Percentiles rank a stretch among this genome's conserved stretches.
phyloP scores from a whole-genome alignment of 2,113 vertebrate genomes.

The Thymallus thymallus region DNA sequence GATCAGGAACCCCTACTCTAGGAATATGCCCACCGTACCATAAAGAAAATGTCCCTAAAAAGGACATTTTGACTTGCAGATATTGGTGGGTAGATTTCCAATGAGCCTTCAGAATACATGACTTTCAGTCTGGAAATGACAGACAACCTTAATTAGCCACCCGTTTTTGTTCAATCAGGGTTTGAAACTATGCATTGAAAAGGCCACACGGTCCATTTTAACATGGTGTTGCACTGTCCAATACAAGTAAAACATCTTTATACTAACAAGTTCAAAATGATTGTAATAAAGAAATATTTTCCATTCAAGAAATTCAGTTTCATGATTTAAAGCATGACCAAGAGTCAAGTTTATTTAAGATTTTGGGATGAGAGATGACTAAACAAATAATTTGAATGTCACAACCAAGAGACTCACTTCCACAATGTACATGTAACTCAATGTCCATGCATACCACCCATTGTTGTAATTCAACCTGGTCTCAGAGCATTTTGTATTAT shows the following conservation, averaged over 20 bases:
- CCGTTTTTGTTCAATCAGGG: conserved; percentile 1
- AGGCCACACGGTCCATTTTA: conserved; percentile 37
- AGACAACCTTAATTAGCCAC: neutral
- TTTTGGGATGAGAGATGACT: neutral
- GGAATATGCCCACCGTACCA: neutral
- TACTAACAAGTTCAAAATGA: conserved; percentile 60
- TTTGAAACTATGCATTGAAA: conserved; percentile 57
- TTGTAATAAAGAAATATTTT: conserved; percentile 74
- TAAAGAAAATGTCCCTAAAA: neutral
- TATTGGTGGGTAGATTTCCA: neutral
- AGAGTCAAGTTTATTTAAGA: neutral
- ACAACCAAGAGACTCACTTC: conserved; percentile 16
- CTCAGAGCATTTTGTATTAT: too few species aligned
- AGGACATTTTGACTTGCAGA: neutral
- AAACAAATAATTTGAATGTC: neutral
- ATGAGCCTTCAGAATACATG: neutral
- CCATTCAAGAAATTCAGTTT: conserved; percentile 38
- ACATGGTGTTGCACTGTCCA: conserved; percentile 53
- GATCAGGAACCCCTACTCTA: neutral
- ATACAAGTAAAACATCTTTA: conserved; percentile 49
- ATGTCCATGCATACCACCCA: neutral
- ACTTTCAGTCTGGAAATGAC: neutral
- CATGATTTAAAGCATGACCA: neutral
- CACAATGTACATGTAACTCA: conserved; percentile 9
- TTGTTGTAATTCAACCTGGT: too few species aligned